Conservation (phyloP, 2,888 invertebrate species). For the Leptinotarsa juncta region DNA sequence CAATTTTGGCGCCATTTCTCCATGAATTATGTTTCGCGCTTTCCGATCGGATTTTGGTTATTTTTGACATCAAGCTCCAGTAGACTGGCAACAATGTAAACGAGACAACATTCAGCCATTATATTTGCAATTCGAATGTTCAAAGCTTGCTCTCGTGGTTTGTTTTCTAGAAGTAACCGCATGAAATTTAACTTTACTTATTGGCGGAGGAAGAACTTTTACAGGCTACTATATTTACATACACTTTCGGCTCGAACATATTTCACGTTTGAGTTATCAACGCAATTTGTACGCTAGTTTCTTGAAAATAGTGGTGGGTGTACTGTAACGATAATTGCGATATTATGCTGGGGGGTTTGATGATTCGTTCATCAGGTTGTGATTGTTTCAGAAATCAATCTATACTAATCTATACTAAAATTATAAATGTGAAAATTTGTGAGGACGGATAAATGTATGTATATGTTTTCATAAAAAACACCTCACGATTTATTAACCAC, state of each 20-base stretch:
- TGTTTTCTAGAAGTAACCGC: slow-evolving; percentile 52
- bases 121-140: slow-evolving; percentile 63
- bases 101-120: slow-evolving; percentile 59
- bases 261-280: slow-evolving; percentile 40
- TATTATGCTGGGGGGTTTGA: background rate
- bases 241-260: slow-evolving; percentile 43
- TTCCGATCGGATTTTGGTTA: no score
- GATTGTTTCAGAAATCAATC: background rate
- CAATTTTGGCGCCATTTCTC: no score
- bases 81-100: slow-evolving; percentile 25
- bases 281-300: slow-evolving; percentile 29
- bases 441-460: no score
- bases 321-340: slow-evolving; percentile 35
- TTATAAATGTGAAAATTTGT: no score
- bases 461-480: no score
- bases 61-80: no score
- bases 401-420: no score
- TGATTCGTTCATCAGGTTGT: background rate
- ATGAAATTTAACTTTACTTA: slow-evolving; percentile 52
- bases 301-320: slow-evolving; percentile 20
- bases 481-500: no score
- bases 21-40: no score
- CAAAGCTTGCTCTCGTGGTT: slow-evolving; percentile 49
- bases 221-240: slow-evolving; percentile 49
- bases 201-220: slow-evolving; percentile 49